Base-by-base conservation (phyloP, 1,140 invertebrate genomes). In the Musca vetustissima region DNA sequence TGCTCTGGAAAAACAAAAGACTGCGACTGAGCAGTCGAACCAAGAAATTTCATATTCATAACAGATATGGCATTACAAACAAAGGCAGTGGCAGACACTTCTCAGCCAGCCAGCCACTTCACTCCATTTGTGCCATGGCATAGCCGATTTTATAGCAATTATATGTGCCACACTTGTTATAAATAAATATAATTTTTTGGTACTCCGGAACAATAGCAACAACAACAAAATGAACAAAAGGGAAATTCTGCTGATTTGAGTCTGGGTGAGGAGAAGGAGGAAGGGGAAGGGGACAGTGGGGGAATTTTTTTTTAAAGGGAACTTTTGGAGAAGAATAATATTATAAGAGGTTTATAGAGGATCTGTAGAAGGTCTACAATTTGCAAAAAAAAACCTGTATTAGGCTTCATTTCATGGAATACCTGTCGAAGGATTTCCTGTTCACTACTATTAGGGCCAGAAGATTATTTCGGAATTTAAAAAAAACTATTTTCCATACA, bases 141-240 rank as follows among this genome's bases (percentile, higher is more conserved):
- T 13, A 13, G 36, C 36, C 11, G 6, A 24, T 36, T 61, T 43
- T 61, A 61, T 19, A 61, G 28, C 28, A 61, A 61, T 61, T 61
- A 61, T 36, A 21, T 43, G 57, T 32, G 57, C 57, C 28, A 61
- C 57, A 61, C 57, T 61, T 61, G 57, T 36, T 61, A 13, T 17
- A 36, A 61, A 61, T 61, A 61, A 36, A 61, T 36, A 61, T 43
- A 14, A 61, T 43, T 43, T 43, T 43, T 43, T 43, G 36, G 36
- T 43, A 43, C 36, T 43, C 36, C 36, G 8, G 8, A 28, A 28
- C 8, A 4, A 28, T 28, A 3, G 28, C 28, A 21, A 36, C n/a
- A n/a, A n/a, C n/a, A 59, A n/a, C n/a, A n/a, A 8, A 28, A 59
- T 14, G 15, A 49, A 52, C 8, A 19, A 19, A 36, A 61, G 28